Conservation (phyloP, 2,888 invertebrate species). For the Athrips mouffetella region DNA sequence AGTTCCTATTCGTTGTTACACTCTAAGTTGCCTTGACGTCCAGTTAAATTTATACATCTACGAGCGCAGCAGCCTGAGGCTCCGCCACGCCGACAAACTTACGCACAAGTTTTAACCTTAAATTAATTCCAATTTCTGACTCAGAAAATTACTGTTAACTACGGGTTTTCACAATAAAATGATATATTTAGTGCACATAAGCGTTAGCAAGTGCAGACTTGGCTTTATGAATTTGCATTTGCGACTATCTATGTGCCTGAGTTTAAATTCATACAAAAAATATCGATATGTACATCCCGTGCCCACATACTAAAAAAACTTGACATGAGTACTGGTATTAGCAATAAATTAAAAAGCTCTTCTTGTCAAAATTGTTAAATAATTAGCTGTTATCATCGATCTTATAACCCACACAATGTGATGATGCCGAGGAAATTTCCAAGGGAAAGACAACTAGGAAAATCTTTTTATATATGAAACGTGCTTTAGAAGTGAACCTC, state of each 20-base stretch:
- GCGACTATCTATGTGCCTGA: conserved; percentile 27
- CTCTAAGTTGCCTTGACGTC: conserved; percentile 48
- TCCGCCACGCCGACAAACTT: conserved; percentile 38
- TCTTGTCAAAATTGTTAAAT: no score
- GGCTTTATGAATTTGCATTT: conserved; percentile 25
- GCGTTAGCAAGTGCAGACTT: not conserved
- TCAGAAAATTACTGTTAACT: conserved; percentile 32
- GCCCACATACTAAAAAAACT: no score
- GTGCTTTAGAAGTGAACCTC: no score
- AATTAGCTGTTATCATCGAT: no score
- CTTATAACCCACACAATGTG: no score
- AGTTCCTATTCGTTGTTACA: conserved; percentile 49
- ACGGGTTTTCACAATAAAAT: not conserved
- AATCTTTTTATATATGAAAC: no score
- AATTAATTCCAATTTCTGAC: conserved; percentile 41
- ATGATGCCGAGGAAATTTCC: no score
- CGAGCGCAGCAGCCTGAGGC: conserved; percentile 38
- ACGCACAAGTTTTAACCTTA: conserved; percentile 39
- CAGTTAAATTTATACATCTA: conserved; percentile 51
- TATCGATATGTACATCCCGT: no score
- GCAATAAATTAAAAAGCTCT: no score
- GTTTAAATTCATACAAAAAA: no score
- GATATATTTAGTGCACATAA: conserved; percentile 6
- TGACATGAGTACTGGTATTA: no score
- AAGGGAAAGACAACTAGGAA: no score